These are phyloP conservation scores for Stenurella melanura DNA, from an alignment of 2,888 invertebrate species.

Conservation along the genomic window DNA sequence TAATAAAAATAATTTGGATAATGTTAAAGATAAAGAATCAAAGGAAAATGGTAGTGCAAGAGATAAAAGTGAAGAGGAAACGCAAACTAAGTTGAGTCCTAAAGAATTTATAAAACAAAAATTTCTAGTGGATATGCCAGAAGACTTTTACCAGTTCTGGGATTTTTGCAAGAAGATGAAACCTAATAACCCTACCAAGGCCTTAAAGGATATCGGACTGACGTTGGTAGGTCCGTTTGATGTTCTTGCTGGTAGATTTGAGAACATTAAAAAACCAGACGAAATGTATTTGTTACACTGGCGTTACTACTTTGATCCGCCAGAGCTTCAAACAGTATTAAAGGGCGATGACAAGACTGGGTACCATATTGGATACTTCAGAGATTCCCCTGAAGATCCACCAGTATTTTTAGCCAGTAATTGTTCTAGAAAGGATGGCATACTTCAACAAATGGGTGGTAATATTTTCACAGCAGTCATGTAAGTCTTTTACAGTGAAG, in stretches of 20 bases:
- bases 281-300: constrained; percentile 86
- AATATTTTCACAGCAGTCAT: constrained; percentile 88
- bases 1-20: background rate
- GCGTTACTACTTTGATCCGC: constrained; percentile 95
- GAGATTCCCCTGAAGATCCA: constrained; percentile 85
- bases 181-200: constrained; percentile 77
- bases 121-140: constrained; percentile 90
- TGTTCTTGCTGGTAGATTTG: constrained; percentile 77
- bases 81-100: constrained; percentile 26
- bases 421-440: constrained; percentile 80
- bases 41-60: constrained; percentile 7
- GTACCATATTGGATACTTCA: constrained; percentile 92
- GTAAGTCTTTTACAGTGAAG: constrained; percentile 74
- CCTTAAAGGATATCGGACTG: constrained; percentile 81
- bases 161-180: constrained; percentile 80
- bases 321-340: constrained; percentile 92
- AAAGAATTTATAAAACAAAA: constrained; percentile 80
- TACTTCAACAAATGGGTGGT: constrained; percentile 82
- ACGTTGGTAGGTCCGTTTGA: constrained; percentile 92
- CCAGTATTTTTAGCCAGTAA: constrained; percentile 88
- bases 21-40: constrained; percentile 17
- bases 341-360: constrained; percentile 82
- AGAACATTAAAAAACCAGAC: constrained; percentile 66
- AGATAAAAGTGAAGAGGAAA: background rate
- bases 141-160: constrained; percentile 92